A percentile compares a stretch with the other conserved stretches of the same genome.
phyloP scores from a whole-genome alignment of 2,113 vertebrate genomes.

The Ceyx cyanopectus region DNA sequence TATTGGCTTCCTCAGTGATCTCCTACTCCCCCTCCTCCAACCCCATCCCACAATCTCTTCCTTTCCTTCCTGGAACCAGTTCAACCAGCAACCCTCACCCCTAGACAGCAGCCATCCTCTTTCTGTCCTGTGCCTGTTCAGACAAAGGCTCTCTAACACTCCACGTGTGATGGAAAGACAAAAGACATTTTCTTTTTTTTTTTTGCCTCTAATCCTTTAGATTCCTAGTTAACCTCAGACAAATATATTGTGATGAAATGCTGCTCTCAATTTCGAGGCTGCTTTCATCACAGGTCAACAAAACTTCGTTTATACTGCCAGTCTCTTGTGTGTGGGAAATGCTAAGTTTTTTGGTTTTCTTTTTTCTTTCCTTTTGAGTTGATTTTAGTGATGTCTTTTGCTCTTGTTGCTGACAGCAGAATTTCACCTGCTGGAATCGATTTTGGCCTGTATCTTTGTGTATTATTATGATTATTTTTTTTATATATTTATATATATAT shows the following conservation, averaged over 20 bases:
- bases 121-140: background rate
- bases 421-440: conserved; percentile 81
- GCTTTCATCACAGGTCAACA: conserved; percentile 70
- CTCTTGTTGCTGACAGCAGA: conserved; percentile 85
- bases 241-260: conserved; percentile 66
- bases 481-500: no score
- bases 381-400: conserved; percentile 80
- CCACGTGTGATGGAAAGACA: background rate
- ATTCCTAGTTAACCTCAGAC: conserved; percentile 51
- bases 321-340: conserved; percentile 79
- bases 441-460: conserved; percentile 99
- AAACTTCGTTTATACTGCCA: conserved; percentile 86
- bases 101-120: background rate
- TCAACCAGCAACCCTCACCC: background rate
- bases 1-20: background rate
- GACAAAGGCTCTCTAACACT: background rate
- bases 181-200: background rate
- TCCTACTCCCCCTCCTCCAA: background rate
- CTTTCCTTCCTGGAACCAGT: background rate
- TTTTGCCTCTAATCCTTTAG: conserved; percentile 9
- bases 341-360: conserved; percentile 63
- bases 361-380: conserved; percentile 53
- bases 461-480: conserved; percentile 20
- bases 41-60: background rate
- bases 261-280: conserved; percentile 32